Evolutionary conservation across 2,113 vertebrate species (phyloP).

Genomic region (Sander vitreus): DNA sequence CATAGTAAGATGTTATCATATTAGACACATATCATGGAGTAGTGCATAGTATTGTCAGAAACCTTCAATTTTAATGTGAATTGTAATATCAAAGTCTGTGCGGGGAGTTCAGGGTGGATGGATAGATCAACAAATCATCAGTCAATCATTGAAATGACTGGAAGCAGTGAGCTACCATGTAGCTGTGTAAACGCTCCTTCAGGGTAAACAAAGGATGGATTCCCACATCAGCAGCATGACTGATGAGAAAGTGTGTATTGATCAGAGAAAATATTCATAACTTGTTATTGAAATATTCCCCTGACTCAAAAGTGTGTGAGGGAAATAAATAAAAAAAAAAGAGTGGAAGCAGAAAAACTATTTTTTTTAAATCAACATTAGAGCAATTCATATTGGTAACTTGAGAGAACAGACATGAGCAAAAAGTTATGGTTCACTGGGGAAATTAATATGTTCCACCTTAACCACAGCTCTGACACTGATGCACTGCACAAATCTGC

Average conservation of each 20-base stretch:
- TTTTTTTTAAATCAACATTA: neutral
- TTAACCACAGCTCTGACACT: conserved; percentile 6
- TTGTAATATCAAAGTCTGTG: conserved; percentile 1
- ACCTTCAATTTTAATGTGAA: neutral
- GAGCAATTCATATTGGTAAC: conserved; percentile 12
- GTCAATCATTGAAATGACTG: too few relatives aligned
- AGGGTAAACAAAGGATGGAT: neutral
- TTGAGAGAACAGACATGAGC: conserved; percentile 28
- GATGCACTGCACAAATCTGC: neutral
- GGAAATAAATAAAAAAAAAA: neutral
- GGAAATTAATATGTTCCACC: conserved; percentile 44
- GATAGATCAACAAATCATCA: neutral
- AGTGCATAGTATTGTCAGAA: conserved; percentile 1
- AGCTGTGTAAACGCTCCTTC: too few relatives aligned
- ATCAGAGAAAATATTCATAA: neutral
- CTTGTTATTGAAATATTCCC: neutral
- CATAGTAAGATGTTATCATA: conserved; percentile 27
- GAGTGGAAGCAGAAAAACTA: neutral
- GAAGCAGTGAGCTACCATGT: too few relatives aligned
- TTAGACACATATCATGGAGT: conserved; percentile 20
- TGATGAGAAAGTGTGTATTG: neutral
- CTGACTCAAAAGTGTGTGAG: neutral
- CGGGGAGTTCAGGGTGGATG: neutral
- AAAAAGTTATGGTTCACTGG: conserved; percentile 26
- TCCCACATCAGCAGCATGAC: neutral